Conservation (phyloP, 2,797 vertebrate species). For the Lagodon rhomboides region DNA sequence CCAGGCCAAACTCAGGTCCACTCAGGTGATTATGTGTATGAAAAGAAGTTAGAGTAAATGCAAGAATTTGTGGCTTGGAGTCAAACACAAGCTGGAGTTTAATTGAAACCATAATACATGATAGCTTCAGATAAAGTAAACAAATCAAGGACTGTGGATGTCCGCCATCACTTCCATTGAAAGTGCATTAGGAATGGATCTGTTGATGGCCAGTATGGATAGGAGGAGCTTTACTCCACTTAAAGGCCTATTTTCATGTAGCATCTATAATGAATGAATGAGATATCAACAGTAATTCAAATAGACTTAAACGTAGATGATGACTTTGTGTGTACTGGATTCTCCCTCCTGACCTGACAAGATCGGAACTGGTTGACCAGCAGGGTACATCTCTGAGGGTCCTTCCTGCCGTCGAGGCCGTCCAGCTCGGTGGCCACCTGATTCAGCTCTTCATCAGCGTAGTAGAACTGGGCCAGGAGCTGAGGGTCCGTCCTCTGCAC, state of each 20-base stretch:
- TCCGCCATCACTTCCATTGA: not conserved
- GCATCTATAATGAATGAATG: conserved; percentile 20
- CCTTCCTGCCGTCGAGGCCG: conserved; percentile 96
- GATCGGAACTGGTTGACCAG: conserved; percentile 98
- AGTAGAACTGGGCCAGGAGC: conserved; percentile 98
- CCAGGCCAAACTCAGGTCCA: conserved; percentile 37
- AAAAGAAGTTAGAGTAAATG: conserved; percentile 31
- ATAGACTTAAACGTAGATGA: not conserved
- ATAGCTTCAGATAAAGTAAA: not conserved
- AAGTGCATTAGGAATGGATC: not conserved
- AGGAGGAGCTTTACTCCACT: not conserved
- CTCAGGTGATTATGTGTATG: conserved; percentile 18
- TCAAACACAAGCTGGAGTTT: conserved; percentile 21
- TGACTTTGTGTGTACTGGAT: not conserved
- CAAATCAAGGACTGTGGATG: not conserved
- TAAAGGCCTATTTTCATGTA: conserved; percentile 12
- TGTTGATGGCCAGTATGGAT: conserved; percentile 4
- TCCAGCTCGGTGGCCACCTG: conserved; percentile 97
- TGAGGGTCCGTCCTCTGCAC: conserved; percentile 95
- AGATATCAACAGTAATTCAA: not conserved
- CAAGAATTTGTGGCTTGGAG: conserved; percentile 5
- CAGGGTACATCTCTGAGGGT: conserved; percentile 96
- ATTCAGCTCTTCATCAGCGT: conserved; percentile 97
- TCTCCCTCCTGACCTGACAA: conserved; percentile 90
- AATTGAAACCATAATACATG: not conserved